Conservation (phyloP, 92 coral and sea anemone species). For the Virgularia gustaviana region DNA sequence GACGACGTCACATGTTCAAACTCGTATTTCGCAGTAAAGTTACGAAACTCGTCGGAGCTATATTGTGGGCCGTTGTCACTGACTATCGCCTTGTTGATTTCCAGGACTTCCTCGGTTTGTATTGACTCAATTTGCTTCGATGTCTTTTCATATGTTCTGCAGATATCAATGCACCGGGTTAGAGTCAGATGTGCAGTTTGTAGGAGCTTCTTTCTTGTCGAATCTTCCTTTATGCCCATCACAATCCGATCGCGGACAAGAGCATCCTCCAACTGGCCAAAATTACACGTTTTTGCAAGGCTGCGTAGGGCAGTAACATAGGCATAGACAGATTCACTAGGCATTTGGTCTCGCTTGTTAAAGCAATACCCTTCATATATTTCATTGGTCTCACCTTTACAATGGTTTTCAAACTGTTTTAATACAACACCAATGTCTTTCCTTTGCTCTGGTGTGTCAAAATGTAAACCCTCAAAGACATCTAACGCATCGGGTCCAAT, state of each 20-base stretch:
- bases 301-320: slow-evolving; percentile 59
- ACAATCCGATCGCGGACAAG: slow-evolving; percentile 35
- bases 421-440: slow-evolving; percentile 56
- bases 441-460: slow-evolving; percentile 42
- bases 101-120: background rate
- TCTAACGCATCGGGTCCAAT: slow-evolving; percentile 64
- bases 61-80: no score
- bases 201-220: slow-evolving; percentile 17
- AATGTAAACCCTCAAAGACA: slow-evolving; percentile 54
- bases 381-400: slow-evolving; percentile 64
- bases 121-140: slow-evolving; percentile 8
- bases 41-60: no score
- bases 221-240: background rate
- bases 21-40: no score
- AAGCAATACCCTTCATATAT: slow-evolving; percentile 61
- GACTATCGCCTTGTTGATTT: no score
- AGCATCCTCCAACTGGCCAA: slow-evolving; percentile 52
- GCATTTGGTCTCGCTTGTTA: slow-evolving; percentile 61
- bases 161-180: slow-evolving; percentile 1
- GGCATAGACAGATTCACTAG: slow-evolving; percentile 60
- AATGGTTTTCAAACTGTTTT: slow-evolving; percentile 55
- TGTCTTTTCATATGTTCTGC: slow-evolving; percentile 16
- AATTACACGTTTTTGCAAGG: slow-evolving; percentile 64
- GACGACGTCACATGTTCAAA: no score
- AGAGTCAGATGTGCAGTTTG: slow-evolving; percentile 1